Evolutionary conservation across 2,797 vertebrate genomes (phyloP).

Genomic region (Onychomys arenicola): DNA sequence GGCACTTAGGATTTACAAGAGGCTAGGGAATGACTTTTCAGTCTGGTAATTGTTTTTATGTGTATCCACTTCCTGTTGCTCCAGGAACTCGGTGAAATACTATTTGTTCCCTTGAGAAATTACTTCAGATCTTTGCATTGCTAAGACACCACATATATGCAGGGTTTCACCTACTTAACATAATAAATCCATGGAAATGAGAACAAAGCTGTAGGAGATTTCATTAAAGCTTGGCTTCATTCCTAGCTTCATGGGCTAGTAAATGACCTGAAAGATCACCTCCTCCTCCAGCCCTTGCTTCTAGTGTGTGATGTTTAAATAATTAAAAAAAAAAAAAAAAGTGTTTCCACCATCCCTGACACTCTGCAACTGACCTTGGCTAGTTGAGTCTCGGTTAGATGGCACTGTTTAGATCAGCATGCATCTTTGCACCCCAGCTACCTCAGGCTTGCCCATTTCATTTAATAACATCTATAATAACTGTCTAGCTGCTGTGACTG

Average conservation of each 20-base stretch:
- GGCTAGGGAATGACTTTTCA: slow-evolving; percentile 80
- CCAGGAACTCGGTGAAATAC: slow-evolving; percentile 76
- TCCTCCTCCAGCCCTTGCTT: not conserved
- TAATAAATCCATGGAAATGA: slow-evolving; percentile 67
- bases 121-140: slow-evolving; percentile 80
- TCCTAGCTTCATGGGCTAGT: slow-evolving; percentile 50
- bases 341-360: slow-evolving; percentile 47
- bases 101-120: slow-evolving; percentile 74
- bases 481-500: not conserved
- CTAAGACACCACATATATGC: slow-evolving; percentile 73
- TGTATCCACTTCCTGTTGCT: slow-evolving; percentile 82
- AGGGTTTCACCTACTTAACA: slow-evolving; percentile 70
- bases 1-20: slow-evolving; percentile 71
- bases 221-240: slow-evolving; percentile 70
- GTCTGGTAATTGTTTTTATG: slow-evolving; percentile 81
- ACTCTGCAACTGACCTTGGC: not conserved
- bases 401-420: not conserved
- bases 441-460: not conserved
- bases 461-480: not conserved
- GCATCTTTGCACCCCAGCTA: not conserved
- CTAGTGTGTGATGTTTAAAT: not conserved
- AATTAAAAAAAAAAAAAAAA: slow-evolving; percentile 25
- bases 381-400: not conserved
- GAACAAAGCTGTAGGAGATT: slow-evolving; percentile 61
- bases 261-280: slow-evolving; percentile 31